Evolutionary conservation across 2,797 vertebrate species (phyloP).

Genomic region (Prionace glauca): DNA sequence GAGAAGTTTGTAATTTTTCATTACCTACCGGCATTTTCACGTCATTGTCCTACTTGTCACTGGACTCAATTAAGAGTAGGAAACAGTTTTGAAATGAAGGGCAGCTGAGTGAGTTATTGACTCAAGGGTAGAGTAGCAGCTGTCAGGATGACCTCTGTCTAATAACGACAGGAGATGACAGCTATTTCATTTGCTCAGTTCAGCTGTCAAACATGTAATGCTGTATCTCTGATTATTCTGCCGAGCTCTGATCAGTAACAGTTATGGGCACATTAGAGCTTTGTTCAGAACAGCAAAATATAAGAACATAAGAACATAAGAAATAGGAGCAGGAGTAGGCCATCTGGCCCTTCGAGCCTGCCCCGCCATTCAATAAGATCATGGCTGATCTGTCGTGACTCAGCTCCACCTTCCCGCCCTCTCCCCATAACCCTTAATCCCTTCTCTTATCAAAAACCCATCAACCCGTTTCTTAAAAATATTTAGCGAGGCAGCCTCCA

Average conservation of each 20-base stretch:
- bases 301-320: no score
- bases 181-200: not conserved
- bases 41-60: not conserved
- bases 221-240: not conserved
- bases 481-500: no score
- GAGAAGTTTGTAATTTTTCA: not conserved
- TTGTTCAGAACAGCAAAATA: not conserved
- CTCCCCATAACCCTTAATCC: no score
- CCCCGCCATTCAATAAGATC: no score
- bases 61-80: not conserved
- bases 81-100: not conserved
- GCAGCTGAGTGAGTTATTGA: not conserved
- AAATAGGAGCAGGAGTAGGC: no score
- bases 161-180: not conserved
- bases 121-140: no score
- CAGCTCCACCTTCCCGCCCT: no score
- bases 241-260: not conserved
- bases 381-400: no score
- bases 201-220: not conserved
- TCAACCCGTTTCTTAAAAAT: no score
- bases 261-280: no score
- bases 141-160: not conserved
- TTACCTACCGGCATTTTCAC: not conserved
- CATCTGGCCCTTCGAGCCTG: no score
- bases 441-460: no score